Conservation (phyloP, 2,888 invertebrate genomes). For the Stegophylla sp. region DNA sequence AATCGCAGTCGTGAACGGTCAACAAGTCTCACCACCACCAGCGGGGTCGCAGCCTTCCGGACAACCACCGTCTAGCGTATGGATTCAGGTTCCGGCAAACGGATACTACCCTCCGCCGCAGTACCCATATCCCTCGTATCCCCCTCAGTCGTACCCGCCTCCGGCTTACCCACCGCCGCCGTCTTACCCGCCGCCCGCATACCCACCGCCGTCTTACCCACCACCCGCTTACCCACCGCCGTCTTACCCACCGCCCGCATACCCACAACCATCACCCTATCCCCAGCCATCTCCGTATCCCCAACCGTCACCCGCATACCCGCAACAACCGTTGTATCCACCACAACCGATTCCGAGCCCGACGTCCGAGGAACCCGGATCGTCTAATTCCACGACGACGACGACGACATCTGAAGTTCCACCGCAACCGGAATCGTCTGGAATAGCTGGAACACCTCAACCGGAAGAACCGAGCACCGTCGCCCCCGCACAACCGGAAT, state of each 20-base stretch:
- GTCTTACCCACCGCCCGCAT: conserved; percentile 45
- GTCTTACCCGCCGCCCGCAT: too few relatives aligned
- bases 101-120: conserved; percentile 60
- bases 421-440: not conserved
- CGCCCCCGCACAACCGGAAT: conserved; percentile 2
- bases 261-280: conserved; percentile 55
- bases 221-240: conserved; percentile 58
- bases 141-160: conserved; percentile 49
- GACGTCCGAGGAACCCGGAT: conserved; percentile 2
- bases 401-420: not conserved
- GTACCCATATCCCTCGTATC: conserved; percentile 52
- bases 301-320: conserved; percentile 58
- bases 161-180: conserved; percentile 58
- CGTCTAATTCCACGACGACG: conserved; percentile 24
- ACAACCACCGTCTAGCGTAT: conserved; percentile 59
- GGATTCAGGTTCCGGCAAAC: conserved; percentile 60
- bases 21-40: conserved; percentile 45
- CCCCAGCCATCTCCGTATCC: conserved; percentile 52
- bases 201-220: conserved; percentile 58
- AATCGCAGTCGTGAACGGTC: conserved; percentile 60
- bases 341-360: conserved; percentile 14
- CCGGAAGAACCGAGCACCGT: not conserved
- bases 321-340: conserved; percentile 49
- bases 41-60: conserved; percentile 51
- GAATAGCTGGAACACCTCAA: conserved; percentile 12